Percentiles rank a stretch among this genome's conserved stretches.
These are phyloP conservation scores for Neogale vison DNA, from an alignment of 2,113 vertebrate species.

Conservation along the genomic window DNA sequence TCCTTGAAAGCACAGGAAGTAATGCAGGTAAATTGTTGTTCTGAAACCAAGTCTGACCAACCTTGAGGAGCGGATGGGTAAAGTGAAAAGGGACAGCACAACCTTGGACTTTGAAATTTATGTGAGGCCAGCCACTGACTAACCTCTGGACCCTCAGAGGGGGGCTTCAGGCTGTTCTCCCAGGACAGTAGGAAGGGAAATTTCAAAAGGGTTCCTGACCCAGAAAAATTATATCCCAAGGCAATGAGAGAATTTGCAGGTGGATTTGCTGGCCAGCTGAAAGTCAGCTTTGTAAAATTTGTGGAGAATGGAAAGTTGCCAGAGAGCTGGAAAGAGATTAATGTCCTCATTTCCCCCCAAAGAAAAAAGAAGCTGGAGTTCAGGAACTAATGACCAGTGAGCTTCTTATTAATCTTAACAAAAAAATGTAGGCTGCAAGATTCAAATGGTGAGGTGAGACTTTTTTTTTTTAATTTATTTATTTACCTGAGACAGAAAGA, in stretches of 20 bases:
- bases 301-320: background rate
- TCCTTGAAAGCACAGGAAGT: constrained; percentile 1
- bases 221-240: background rate
- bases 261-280: background rate
- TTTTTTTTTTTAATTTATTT: background rate
- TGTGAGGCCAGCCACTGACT: background rate
- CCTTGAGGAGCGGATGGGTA: background rate
- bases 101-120: background rate
- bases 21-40: background rate
- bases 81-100: background rate
- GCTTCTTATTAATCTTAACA: constrained; percentile 24
- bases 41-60: background rate
- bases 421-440: background rate
- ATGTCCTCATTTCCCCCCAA: background rate
- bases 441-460: constrained; percentile 10
- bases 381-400: background rate
- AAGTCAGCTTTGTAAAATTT: constrained; percentile 9
- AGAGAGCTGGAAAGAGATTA: background rate
- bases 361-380: constrained; percentile 1
- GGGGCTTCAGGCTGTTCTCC: background rate
- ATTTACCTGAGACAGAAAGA: background rate
- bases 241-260: background rate
- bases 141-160: background rate
- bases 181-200: background rate
- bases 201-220: background rate